Evolutionary conservation across 2,888 invertebrate species (phyloP).

Genomic region (Lasioglossum villosulum): DNA sequence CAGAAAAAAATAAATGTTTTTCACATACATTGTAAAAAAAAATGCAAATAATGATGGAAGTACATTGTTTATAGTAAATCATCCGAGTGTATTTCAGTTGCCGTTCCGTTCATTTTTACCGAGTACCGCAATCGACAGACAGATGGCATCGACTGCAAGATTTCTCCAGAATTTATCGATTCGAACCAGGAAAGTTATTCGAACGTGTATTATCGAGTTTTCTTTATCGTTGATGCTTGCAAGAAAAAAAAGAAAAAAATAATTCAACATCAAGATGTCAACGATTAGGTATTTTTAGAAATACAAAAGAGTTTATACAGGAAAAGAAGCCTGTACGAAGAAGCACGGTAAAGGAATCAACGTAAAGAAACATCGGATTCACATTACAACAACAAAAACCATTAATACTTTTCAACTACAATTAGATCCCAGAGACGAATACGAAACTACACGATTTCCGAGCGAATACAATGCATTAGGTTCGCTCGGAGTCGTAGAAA

Average conservation of each 20-base stretch:
- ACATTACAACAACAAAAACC: background rate
- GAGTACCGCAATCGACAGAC: conserved; percentile 34
- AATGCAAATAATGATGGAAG: conserved; percentile 74
- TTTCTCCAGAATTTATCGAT: conserved; percentile 44
- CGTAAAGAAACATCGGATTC: background rate
- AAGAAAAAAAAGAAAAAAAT: too few species aligned
- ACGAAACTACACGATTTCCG: conserved; percentile 15
- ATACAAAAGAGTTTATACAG: background rate
- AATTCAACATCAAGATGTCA: background rate
- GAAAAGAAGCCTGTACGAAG: background rate
- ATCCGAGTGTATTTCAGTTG: conserved; percentile 57
- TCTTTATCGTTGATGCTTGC: background rate
- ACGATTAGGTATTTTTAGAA: background rate
- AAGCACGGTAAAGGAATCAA: too few species aligned
- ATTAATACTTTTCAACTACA: background rate
- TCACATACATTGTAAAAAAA: conserved; percentile 75
- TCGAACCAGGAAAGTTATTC: conserved; percentile 34
- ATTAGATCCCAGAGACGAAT: background rate
- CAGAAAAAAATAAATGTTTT: conserved; percentile 75
- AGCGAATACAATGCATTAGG: conserved; percentile 49
- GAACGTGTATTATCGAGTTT: background rate
- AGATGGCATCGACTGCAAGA: conserved; percentile 50
- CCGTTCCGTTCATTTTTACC: conserved; percentile 47
- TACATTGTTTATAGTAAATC: conserved; percentile 69
- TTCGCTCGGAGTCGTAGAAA: conserved; percentile 31